Percentiles rank a stretch among this genome's conserved stretches.
Conservation (phyloP, 2,113 vertebrate species). For the Turdus rufiventris region DNA sequence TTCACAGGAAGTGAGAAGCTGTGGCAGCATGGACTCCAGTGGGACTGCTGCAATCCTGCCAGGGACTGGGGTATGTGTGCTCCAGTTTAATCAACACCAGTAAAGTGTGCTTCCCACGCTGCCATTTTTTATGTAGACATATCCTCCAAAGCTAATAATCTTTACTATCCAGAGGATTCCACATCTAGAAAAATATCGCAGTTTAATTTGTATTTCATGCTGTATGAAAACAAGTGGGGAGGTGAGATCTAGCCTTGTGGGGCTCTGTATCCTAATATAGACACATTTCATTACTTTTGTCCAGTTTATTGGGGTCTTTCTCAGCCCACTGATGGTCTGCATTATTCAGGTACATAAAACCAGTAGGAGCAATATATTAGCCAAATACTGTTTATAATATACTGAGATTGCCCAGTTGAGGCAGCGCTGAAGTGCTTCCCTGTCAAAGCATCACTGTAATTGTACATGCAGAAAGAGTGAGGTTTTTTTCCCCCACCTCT, state of each 20-base stretch:
- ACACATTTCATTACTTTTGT: constrained; percentile 10
- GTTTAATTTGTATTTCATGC: constrained; percentile 32
- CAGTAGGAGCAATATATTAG: not conserved
- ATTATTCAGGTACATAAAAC: not conserved
- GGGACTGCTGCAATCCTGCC: not conserved
- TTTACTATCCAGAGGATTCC: constrained; percentile 14
- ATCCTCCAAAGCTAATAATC: constrained; percentile 38
- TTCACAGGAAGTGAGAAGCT: not conserved
- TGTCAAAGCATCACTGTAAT: not conserved
- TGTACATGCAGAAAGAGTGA: not conserved
- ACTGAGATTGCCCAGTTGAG: not conserved
- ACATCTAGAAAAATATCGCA: not conserved
- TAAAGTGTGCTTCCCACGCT: not conserved
- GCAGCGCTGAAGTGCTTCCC: not conserved
- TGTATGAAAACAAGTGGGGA: not conserved
- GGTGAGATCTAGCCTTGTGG: not conserved
- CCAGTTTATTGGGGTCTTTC: not conserved
- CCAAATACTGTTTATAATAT: not conserved
- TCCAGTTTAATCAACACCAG: not conserved
- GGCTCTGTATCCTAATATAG: constrained; percentile 5
- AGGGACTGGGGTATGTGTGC: not conserved
- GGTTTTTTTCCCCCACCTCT: not conserved
- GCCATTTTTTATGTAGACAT: not conserved
- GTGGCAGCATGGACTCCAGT: not conserved
- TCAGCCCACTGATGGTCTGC: not conserved